phyloP scores from a whole-genome alignment of 2,113 vertebrate genomes.

The Percina caprodes region DNA sequence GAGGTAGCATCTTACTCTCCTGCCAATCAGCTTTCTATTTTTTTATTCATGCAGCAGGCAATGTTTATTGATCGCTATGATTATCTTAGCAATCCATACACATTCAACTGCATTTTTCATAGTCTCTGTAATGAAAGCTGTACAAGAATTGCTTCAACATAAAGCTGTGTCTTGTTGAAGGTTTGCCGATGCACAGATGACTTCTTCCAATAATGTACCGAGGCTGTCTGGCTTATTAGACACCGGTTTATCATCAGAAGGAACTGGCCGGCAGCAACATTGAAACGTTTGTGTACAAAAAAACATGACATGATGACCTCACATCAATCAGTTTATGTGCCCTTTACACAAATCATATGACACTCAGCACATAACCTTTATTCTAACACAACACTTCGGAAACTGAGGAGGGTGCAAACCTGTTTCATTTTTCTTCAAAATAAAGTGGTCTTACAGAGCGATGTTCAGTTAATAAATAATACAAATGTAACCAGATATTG shows the following conservation, averaged over 20 bases:
- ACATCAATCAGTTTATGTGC: slow-evolving; percentile 48
- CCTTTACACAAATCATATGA: slow-evolving; percentile 57
- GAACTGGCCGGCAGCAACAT: slow-evolving; percentile 18
- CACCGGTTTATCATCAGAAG: slow-evolving; percentile 24
- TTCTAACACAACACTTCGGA: slow-evolving; percentile 4
- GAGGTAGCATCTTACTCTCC: slow-evolving; percentile 85
- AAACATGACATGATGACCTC: slow-evolving; percentile 41
- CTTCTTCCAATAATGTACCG: slow-evolving; percentile 33
- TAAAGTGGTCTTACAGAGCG: slow-evolving; percentile 37
- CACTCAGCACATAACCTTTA: slow-evolving; percentile 42
- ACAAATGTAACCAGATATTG: slow-evolving; percentile 16
- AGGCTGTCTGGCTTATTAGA: slow-evolving; percentile 34
- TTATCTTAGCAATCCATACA: slow-evolving; percentile 72
- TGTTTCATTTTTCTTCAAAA: slow-evolving; percentile 3
- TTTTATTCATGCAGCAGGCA: slow-evolving; percentile 62
- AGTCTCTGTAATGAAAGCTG: slow-evolving; percentile 59
- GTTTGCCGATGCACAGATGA: slow-evolving; percentile 28
- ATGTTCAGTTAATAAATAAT: slow-evolving; percentile 19
- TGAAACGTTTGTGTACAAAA: slow-evolving; percentile 40
- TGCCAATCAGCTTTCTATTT: slow-evolving; percentile 52
- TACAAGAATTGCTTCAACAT: slow-evolving; percentile 49
- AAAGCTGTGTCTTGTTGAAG: slow-evolving; percentile 53
- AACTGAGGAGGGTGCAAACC: slow-evolving; percentile 10
- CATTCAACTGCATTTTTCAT: slow-evolving; percentile 66
- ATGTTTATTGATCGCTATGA: slow-evolving; percentile 63